phyloP scores from a whole-genome alignment of 2,888 invertebrate genomes.

The Orgyia antiqua region DNA sequence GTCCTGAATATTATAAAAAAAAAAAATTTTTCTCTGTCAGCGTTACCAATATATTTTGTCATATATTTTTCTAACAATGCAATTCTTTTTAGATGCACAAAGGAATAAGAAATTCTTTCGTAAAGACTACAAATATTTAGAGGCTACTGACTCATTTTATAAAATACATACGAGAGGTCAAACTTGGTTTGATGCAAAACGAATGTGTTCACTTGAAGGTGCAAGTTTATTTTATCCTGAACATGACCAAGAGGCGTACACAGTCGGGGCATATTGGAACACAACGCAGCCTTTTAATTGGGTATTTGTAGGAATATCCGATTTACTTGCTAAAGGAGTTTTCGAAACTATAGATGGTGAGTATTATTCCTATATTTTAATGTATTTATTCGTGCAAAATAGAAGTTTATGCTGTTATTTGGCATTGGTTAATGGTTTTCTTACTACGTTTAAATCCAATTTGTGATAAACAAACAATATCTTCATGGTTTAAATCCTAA shows the following conservation, averaged over 20 bases:
- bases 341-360: constrained; percentile 43
- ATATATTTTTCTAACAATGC: no score
- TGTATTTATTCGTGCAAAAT: no score
- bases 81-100: constrained; percentile 42
- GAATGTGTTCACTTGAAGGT: constrained; percentile 45
- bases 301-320: constrained; percentile 45
- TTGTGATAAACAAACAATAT: no score
- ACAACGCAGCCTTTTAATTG: constrained; percentile 21
- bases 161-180: constrained; percentile 49
- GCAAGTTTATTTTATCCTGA: constrained; percentile 49
- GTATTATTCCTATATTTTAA: constrained; percentile 1
- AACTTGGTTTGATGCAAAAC: constrained; percentile 45
- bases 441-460: no score
- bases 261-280: constrained; percentile 33
- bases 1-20: no score
- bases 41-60: no score
- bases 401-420: no score
- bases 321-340: constrained; percentile 38
- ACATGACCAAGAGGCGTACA: constrained; percentile 36
- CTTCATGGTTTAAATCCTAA: no score
- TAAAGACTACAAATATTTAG: constrained; percentile 48
- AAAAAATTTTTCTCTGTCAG: no score
- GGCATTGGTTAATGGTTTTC: no score
- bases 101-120: constrained; percentile 43
- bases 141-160: constrained; percentile 43